Percentiles rank a stretch among this genome's conserved stretches.
These are phyloP conservation scores for Catocala nupta DNA, from an alignment of 2,888 invertebrate species.

Conservation along the genomic window DNA sequence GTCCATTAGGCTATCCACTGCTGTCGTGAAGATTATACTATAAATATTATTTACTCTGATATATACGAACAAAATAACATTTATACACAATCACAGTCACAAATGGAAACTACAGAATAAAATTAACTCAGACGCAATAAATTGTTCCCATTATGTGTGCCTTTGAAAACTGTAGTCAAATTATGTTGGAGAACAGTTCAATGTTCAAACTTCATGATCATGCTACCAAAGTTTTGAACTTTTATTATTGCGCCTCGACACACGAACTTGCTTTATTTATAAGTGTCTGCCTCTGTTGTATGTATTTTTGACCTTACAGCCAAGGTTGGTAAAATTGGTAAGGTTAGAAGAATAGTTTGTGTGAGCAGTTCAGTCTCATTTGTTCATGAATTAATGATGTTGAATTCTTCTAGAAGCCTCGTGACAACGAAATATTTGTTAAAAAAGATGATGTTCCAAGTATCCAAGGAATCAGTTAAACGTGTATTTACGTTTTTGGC, in stretches of 20 bases:
- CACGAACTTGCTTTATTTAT: slow-evolving; percentile 17
- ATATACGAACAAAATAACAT: too few relatives aligned
- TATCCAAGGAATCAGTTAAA: too few relatives aligned
- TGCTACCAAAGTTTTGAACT: slow-evolving; percentile 23
- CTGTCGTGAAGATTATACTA: too few relatives aligned
- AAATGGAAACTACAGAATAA: too few relatives aligned
- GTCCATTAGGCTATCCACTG: too few relatives aligned
- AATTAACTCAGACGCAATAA: neutral
- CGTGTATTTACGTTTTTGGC: too few relatives aligned
- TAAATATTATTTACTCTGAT: too few relatives aligned
- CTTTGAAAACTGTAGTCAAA: neutral
- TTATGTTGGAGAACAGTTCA: neutral
- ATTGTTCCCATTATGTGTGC: neutral
- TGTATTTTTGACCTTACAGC: slow-evolving; percentile 21
- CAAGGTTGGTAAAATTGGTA: slow-evolving; percentile 22
- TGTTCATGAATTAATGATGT: neutral
- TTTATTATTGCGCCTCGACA: slow-evolving; percentile 16
- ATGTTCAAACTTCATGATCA: slow-evolving; percentile 18
- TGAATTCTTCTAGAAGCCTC: neutral
- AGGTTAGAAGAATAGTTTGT: slow-evolving; percentile 35
- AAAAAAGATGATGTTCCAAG: too few relatives aligned
- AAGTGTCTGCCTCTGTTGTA: slow-evolving; percentile 19
- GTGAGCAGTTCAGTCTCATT: neutral
- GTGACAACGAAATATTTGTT: neutral
- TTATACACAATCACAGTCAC: too few relatives aligned